Evolutionary conservation across 64 coral and sea anemone species (phyloP), one percentile per base, ranked within the genome.

Genomic region (Pocillopora verrucosa): DNA sequence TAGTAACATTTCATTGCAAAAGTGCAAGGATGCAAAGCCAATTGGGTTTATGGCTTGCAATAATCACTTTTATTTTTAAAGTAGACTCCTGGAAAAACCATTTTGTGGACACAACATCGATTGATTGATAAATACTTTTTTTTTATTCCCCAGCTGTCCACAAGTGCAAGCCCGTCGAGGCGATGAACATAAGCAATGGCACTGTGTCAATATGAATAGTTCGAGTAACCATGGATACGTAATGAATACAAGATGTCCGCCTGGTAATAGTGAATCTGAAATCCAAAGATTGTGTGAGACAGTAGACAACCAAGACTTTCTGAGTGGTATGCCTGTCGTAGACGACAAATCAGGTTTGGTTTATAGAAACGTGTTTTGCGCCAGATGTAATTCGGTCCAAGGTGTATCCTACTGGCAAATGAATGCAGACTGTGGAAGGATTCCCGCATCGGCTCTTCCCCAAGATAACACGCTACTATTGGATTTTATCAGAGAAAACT

Each of bases 341-440:
- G 84, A 87, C 57, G 70, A 6, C 16, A 11, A 12, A 0, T 22
- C 56, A 57, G 45, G 34, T 25, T 16, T 30, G 25, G 13, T 87
- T 13, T 87, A 87, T 16, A 87, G 73, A 38, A 87, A 87, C 30
- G 41, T 87, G 4, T 87, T 87, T 13, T 87, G 84, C 45, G 84
- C 84, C n/a, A 30, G 70, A 16, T 87, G 84, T 17, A 87, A 87
- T 58, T 17, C 56, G 13, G 84, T 34, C 10, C 37, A 16, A 87
- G 58, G 35, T 58, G 14, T 75, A 56, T 59, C 64, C 16, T 87
- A 87, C 56, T 87, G 84, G 84, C 70, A 11, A 24, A 70, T 70
- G 67, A 30, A 0, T 24, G 67, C 67, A 70, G 67, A 70, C 67
- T 70, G 67, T 11, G 67, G 67, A 25, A 7, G n/a, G 6, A 70